Conservation (phyloP, 2,113 vertebrate species). For the Pavo muticus region DNA sequence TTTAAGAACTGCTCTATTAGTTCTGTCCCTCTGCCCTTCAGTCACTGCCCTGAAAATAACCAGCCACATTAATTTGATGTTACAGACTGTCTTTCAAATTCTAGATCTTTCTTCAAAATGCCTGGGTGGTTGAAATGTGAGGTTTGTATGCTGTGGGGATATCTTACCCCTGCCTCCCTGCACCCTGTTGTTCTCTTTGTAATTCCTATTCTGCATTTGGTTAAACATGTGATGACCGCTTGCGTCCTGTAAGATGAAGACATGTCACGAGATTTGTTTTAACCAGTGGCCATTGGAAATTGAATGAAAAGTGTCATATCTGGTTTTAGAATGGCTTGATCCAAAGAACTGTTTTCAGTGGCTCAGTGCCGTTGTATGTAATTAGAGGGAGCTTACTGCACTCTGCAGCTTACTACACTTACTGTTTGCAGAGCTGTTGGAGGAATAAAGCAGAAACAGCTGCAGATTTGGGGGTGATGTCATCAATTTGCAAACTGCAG, state of each 20-base stretch:
- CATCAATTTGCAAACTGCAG: background rate
- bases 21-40: background rate
- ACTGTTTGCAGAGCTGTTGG: background rate
- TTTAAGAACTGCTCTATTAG: background rate
- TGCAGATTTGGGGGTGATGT: background rate
- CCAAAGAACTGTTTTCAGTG: background rate
- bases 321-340: background rate
- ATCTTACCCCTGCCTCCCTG: background rate
- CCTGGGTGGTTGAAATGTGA: background rate
- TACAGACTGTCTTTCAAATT: background rate
- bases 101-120: background rate
- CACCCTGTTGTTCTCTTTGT: background rate
- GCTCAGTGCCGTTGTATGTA: accelerated
- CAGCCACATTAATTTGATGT: background rate
- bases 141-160: background rate
- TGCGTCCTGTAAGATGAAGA: background rate
- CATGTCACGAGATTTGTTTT: background rate
- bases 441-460: background rate
- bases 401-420: background rate
- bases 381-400: background rate
- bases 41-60: background rate
- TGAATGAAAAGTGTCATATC: background rate
- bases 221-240: background rate
- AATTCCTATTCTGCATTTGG: background rate
- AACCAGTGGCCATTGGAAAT: background rate